Conservation (phyloP, 2,888 invertebrate species). For the Microplitis deprimator region DNA sequence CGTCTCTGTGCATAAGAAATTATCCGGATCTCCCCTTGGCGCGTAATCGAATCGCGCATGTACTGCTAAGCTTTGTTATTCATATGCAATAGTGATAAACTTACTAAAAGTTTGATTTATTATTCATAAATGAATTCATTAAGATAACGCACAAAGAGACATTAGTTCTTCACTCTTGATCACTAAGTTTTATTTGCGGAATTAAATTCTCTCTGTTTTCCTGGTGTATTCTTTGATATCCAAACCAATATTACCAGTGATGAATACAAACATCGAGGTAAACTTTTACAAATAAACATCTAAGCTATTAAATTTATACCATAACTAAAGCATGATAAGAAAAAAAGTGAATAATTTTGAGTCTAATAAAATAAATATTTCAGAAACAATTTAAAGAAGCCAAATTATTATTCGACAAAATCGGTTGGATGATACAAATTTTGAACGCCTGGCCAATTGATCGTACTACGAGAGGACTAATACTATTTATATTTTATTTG, state of each 20-base stretch:
- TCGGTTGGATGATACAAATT: not conserved
- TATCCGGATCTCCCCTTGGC: not conserved
- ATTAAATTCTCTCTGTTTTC: not conserved
- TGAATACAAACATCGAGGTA: not conserved
- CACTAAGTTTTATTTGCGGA: too few species aligned
- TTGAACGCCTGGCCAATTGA: slow-evolving; percentile 27
- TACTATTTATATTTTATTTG: slow-evolving; percentile 13
- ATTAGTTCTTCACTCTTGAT: too few species aligned
- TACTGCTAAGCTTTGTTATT: not conserved
- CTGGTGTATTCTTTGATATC: not conserved
- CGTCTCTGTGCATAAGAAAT: not conserved
- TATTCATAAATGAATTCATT: not conserved
- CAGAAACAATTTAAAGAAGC: slow-evolving; percentile 14
- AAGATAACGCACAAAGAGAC: too few species aligned
- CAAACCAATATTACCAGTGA: not conserved
- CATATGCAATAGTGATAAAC: not conserved
- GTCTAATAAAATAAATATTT: not conserved
- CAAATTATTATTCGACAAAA: not conserved
- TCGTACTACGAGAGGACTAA: not conserved
- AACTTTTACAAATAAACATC: not conserved
- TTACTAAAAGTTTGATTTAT: not conserved
- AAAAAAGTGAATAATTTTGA: too few species aligned
- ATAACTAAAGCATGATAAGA: too few species aligned
- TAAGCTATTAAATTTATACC: too few species aligned
- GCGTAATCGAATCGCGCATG: not conserved